Percentiles rank a stretch among this genome's conserved stretches.
Conservation (phyloP, 2,113 vertebrate genomes). For the Leucoraja erinaceus region DNA sequence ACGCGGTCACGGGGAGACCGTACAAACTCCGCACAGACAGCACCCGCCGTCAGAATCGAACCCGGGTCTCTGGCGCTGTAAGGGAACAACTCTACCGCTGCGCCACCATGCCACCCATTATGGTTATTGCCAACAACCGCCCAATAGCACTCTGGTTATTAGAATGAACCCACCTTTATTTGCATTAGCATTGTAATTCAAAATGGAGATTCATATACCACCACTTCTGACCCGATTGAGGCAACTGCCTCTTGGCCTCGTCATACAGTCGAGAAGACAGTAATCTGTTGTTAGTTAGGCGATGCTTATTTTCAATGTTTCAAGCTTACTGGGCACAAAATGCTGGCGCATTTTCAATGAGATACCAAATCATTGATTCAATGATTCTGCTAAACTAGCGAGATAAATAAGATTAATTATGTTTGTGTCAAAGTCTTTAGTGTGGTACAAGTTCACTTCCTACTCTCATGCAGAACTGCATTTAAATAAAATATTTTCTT, state of each 20-base stretch:
- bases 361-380: neutral
- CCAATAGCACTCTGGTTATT: neutral
- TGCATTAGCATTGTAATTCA: conserved; percentile 32
- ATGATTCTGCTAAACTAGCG: neutral
- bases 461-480: neutral
- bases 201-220: conserved; percentile 21
- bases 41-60: too few relatives aligned
- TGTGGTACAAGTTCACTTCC: neutral
- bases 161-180: conserved; percentile 8
- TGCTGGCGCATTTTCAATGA: neutral
- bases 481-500: neutral
- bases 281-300: neutral
- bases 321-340: neutral
- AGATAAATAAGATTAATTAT: neutral
- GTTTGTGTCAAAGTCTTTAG: neutral
- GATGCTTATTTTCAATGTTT: neutral
- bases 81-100: too few relatives aligned
- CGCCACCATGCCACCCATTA: too few relatives aligned
- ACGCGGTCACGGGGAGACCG: too few relatives aligned
- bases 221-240: neutral
- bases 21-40: too few relatives aligned
- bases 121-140: too few relatives aligned
- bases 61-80: too few relatives aligned
- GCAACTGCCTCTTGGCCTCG: neutral
- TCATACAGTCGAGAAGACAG: neutral